Conservation (phyloP, 2,888 invertebrate genomes). For the Phania funesta region DNA sequence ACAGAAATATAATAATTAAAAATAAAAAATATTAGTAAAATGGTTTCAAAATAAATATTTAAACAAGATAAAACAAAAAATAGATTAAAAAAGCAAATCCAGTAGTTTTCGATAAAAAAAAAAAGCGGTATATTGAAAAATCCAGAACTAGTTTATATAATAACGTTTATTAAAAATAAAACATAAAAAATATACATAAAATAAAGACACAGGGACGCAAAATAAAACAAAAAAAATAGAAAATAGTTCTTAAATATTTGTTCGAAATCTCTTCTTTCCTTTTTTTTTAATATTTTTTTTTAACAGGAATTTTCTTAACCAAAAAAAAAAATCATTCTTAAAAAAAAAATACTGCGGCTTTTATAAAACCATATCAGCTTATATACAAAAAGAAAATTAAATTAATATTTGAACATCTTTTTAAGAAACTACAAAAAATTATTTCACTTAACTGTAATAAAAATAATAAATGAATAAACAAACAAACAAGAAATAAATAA, state of each 20-base stretch:
- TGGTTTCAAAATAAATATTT: conserved; percentile 67
- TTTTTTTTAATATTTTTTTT: conserved; percentile 12
- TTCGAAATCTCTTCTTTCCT: background rate
- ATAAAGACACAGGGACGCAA: conserved; percentile 67
- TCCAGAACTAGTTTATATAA: conserved; percentile 56
- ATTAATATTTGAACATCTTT: conserved; percentile 47
- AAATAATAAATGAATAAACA: conserved; percentile 18
- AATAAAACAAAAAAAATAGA: conserved; percentile 56
- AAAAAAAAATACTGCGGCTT: conserved; percentile 71
- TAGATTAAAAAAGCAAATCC: conserved; percentile 45
- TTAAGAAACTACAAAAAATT: conserved; percentile 35
- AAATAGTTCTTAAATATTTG: conserved; percentile 15
- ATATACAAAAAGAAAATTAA: conserved; percentile 64
- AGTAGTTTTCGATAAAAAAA: conserved; percentile 61
- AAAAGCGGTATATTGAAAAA: conserved; percentile 58
- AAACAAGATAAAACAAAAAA: conserved; percentile 42
- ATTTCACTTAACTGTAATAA: conserved; percentile 51
- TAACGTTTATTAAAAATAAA: conserved; percentile 50
- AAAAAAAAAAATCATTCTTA: conserved; percentile 60
- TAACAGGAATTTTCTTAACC: conserved; percentile 19
- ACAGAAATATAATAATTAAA: conserved; percentile 24
- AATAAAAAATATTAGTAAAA: conserved; percentile 64
- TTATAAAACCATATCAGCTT: conserved; percentile 74
- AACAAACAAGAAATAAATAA: conserved; percentile 35
- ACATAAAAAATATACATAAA: conserved; percentile 57